These are phyloP conservation scores for Protonemura montana DNA, from an alignment of 2,888 invertebrate species.

Conservation along the genomic window DNA sequence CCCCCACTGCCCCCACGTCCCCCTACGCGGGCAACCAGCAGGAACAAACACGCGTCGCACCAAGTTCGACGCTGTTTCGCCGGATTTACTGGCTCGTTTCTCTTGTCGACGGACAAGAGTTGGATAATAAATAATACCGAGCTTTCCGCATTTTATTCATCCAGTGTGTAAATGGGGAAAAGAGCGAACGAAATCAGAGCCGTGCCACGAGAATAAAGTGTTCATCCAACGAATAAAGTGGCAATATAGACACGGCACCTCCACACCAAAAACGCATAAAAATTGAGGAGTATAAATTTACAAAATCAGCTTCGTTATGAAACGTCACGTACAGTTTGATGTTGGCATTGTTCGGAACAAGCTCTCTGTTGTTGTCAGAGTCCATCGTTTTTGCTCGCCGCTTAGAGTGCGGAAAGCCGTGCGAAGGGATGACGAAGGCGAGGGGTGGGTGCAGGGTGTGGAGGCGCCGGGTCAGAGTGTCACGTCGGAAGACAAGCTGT, in stretches of 20 bases:
- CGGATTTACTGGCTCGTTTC: slow-evolving; percentile 26
- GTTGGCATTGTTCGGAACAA: neutral
- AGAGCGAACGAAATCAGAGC: neutral
- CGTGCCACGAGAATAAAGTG: neutral
- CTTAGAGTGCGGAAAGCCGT: neutral
- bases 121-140: slow-evolving; percentile 36
- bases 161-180: neutral
- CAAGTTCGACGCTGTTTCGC: slow-evolving; percentile 16
- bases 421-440: neutral
- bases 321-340: neutral
- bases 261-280: neutral
- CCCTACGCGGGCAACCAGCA: too few relatives aligned
- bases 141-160: slow-evolving; percentile 23
- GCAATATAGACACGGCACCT: neutral
- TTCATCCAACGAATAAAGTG: neutral
- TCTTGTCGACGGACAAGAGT: slow-evolving; percentile 38
- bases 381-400: neutral
- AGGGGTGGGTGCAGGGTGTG: neutral
- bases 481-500: neutral
- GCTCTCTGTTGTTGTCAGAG: neutral
- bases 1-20: neutral
- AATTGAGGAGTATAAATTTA: neutral
- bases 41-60: slow-evolving; percentile 19
- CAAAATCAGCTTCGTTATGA: slow-evolving; percentile 1
- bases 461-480: neutral